A percentile compares a stretch with the other conserved stretches of the same genome.
phyloP scores from a whole-genome alignment of 2,113 vertebrate genomes.

The Anoplopoma fimbria region DNA sequence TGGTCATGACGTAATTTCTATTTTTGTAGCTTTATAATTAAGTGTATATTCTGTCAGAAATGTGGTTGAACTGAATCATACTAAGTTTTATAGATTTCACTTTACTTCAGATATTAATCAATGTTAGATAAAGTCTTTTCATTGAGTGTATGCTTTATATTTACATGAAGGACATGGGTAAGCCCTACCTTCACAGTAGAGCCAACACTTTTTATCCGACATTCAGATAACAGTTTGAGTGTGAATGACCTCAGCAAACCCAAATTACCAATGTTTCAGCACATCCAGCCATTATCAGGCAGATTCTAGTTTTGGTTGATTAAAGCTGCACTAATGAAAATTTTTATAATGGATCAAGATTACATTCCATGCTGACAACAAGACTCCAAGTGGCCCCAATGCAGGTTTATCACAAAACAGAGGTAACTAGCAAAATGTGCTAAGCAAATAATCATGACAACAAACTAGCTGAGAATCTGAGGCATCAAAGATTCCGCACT shows the following conservation, averaged over 20 bases:
- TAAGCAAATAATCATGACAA: neutral
- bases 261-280: neutral
- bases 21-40: slow-evolving; percentile 24
- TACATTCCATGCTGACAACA: neutral
- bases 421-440: neutral
- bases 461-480: neutral
- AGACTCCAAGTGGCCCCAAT: neutral
- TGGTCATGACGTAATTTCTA: slow-evolving; percentile 23
- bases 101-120: neutral
- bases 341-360: neutral
- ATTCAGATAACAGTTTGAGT: neutral
- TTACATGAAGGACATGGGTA: neutral
- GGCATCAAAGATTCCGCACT: neutral
- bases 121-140: slow-evolving; percentile 5
- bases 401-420: neutral
- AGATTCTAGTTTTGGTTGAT: neutral
- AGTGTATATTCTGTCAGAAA: slow-evolving; percentile 50
- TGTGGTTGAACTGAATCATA: slow-evolving; percentile 31
- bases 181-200: neutral
- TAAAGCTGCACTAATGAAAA: neutral
- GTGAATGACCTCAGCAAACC: neutral
- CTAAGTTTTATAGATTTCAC: slow-evolving; percentile 21
- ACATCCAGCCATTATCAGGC: neutral
- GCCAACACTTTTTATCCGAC: slow-evolving; percentile 14
- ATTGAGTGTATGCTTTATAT: slow-evolving; percentile 20